Conservation (phyloP, 1,140 invertebrate genomes). For the Trichonephila clavipes region DNA sequence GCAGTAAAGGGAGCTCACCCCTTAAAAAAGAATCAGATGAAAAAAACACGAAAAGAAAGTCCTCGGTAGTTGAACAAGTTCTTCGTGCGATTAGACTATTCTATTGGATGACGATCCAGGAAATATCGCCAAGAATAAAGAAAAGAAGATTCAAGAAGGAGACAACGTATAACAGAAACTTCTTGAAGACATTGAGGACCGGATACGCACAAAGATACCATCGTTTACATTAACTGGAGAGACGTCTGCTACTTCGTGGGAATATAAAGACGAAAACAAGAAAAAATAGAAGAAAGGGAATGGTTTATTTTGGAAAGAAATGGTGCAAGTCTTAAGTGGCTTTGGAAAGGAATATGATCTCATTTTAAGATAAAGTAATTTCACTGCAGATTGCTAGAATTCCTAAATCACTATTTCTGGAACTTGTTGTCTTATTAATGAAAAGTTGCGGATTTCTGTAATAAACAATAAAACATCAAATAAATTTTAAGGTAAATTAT, state of each 20-base stretch:
- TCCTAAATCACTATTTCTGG: not conserved
- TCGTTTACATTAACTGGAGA: conserved; percentile 14
- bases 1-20: too few species aligned
- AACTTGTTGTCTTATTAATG: not conserved
- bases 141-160: not conserved
- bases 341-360: not conserved
- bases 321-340: conserved; percentile 9
- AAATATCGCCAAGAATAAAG: not conserved
- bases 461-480: not conserved
- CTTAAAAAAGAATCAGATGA: too few species aligned
- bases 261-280: conserved; percentile 4
- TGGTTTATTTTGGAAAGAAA: not conserved
- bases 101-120: not conserved
- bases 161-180: conserved; percentile 38
- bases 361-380: conserved; percentile 32
- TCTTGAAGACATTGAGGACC: conserved; percentile 13
- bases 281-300: not conserved
- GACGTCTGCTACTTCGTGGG: not conserved
- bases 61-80: not conserved
- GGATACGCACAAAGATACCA: conserved; percentile 33
- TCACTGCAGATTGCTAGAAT: not conserved
- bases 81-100: not conserved
- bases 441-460: not conserved
- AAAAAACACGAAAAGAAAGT: not conserved
- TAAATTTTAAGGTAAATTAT: too few species aligned